A percentile compares a stretch with the other conserved stretches of the same genome.
Evolutionary conservation across 2,888 invertebrate genomes (phyloP).

Genomic region (Torymus aiolomorphi): DNA sequence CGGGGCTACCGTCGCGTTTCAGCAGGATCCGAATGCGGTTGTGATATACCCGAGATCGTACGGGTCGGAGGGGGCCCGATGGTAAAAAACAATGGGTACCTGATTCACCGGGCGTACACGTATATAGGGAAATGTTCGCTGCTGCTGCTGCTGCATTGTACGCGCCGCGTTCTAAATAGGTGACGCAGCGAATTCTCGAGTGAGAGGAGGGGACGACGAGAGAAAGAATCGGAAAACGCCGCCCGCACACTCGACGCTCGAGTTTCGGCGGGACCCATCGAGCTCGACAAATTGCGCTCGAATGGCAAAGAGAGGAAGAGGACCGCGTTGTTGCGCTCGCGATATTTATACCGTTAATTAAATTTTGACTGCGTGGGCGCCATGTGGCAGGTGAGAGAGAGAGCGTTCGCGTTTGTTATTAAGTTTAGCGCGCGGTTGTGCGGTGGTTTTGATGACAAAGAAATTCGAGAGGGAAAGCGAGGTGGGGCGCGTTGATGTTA

Average conservation of each 20-base stretch:
- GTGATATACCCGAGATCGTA: too few species aligned
- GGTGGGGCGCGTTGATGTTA: background rate
- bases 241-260: too few species aligned
- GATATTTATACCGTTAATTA: conserved; percentile 36
- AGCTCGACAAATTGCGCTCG: conserved; percentile 16
- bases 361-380: conserved; percentile 15
- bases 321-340: background rate
- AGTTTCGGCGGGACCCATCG: background rate
- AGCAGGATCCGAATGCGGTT: too few species aligned
- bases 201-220: background rate
- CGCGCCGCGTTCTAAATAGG: conserved; percentile 26
- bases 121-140: too few species aligned
- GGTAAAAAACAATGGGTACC: too few species aligned
- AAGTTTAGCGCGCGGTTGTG: background rate
- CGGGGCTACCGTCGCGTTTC: too few species aligned
- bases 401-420: conserved; percentile 3
- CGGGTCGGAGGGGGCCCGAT: too few species aligned
- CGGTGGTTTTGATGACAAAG: too few species aligned
- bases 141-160: too few species aligned
- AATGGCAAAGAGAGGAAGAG: background rate
- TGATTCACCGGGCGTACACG: too few species aligned
- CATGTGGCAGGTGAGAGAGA: too few species aligned
- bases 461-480: too few species aligned
- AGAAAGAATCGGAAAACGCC: background rate
- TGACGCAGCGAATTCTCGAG: conserved; percentile 34